Evolutionary conservation across 2,797 vertebrate genomes (phyloP).

Genomic region (Amphiprion clarkii): DNA sequence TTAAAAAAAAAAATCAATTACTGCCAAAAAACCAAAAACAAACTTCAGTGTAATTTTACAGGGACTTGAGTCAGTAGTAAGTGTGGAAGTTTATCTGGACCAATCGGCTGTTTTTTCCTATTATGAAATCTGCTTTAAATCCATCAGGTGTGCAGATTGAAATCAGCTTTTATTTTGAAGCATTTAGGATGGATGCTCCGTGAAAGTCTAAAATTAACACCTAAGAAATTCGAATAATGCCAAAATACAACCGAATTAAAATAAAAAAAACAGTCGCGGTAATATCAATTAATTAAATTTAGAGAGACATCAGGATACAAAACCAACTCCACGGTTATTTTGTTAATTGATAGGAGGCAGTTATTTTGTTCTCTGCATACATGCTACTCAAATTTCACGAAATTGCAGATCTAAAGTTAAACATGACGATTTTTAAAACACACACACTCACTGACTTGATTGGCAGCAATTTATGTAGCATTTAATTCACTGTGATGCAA

Average conservation of each 20-base stretch:
- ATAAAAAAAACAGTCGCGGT: neutral
- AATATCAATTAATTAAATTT: neutral
- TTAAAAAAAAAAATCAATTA: no score
- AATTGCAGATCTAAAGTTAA: neutral
- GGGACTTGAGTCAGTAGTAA: neutral
- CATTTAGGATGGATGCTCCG: neutral
- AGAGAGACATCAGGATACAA: neutral
- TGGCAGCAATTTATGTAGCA: neutral
- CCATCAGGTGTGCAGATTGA: neutral
- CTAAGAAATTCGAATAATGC: neutral
- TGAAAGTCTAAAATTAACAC: neutral
- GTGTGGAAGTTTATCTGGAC: neutral
- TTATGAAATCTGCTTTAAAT: neutral
- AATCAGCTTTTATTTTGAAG: neutral
- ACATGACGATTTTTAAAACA: slow-evolving; percentile 5
- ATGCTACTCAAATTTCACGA: neutral
- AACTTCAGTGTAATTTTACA: slow-evolving; percentile 12
- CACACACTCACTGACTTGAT: neutral
- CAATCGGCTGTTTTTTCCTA: neutral
- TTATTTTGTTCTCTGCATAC: neutral
- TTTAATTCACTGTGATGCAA: neutral
- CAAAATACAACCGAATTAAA: neutral
- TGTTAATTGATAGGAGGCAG: no score
- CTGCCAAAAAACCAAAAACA: no score
- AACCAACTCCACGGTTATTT: neutral